These are phyloP conservation scores for Hydraecia micacea DNA, from an alignment of 2,888 invertebrate species.

Conservation along the genomic window DNA sequence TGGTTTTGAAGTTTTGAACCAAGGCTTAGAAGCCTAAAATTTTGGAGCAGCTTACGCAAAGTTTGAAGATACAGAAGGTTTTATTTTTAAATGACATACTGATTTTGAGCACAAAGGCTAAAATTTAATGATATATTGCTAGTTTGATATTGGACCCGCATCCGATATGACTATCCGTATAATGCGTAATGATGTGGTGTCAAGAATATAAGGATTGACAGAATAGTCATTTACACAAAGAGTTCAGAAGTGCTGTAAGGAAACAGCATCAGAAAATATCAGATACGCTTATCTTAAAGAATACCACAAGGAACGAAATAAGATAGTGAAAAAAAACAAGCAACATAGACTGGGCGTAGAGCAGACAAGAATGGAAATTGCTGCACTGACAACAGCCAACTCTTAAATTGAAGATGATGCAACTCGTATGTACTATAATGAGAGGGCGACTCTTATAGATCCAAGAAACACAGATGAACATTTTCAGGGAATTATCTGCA, in stretches of 20 bases:
- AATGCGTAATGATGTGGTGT: neutral
- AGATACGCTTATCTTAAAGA: neutral
- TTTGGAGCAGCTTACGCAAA: neutral
- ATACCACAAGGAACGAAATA: slow-evolving; percentile 8
- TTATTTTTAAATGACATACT: slow-evolving; percentile 1
- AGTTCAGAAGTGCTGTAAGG: slow-evolving; percentile 3
- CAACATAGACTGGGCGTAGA: slow-evolving; percentile 20
- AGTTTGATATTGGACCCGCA: neutral
- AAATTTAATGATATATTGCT: neutral
- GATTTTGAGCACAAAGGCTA: neutral
- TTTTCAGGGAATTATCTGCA: slow-evolving; percentile 12
- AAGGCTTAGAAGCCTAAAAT: slow-evolving; percentile 1
- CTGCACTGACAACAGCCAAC: slow-evolving; percentile 13
- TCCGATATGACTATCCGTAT: neutral
- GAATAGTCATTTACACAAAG: neutral
- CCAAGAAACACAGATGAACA: slow-evolving; percentile 11
- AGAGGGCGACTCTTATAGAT: slow-evolving; percentile 20
- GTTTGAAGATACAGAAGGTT: neutral
- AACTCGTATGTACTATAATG: slow-evolving; percentile 22
- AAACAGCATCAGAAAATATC: slow-evolving; percentile 5
- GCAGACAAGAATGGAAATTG: slow-evolving; percentile 30
- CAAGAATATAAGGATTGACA: neutral
- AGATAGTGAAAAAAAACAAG: slow-evolving; percentile 19
- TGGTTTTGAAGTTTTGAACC: neutral
- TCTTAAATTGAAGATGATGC: slow-evolving; percentile 65